Conservation (phyloP, 2,113 vertebrate species). For the Agapornis roseicollis region DNA sequence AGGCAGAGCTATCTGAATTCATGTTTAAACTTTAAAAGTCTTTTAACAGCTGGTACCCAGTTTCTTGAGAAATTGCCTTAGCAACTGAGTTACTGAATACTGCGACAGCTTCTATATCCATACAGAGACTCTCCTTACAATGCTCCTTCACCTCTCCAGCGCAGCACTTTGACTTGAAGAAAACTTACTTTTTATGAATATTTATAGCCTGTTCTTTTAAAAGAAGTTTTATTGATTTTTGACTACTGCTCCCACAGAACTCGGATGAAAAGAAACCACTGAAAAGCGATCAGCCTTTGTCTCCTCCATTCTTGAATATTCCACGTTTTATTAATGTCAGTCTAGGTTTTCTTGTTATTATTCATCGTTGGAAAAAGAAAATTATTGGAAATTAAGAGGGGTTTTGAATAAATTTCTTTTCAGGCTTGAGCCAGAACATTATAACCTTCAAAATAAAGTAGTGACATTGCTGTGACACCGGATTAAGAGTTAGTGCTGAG, state of each 20-base stretch:
- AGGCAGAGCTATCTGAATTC: neutral
- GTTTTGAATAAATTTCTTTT: neutral
- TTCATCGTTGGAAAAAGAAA: neutral
- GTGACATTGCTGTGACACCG: neutral
- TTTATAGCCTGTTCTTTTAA: constrained; percentile 27
- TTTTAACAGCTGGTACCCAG: neutral
- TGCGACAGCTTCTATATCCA: neutral
- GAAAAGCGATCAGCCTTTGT: constrained; percentile 20
- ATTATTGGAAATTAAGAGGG: neutral
- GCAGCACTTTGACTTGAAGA: neutral
- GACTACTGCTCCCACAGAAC: constrained; percentile 19
- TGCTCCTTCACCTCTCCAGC: neutral
- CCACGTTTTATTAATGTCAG: neutral
- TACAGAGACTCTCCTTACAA: neutral
- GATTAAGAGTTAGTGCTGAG: neutral
- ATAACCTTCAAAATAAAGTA: neutral
- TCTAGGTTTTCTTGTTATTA: neutral
- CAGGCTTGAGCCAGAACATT: neutral
- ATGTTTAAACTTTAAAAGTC: neutral
- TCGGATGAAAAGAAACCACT: neutral
- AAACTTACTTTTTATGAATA: constrained; percentile 34
- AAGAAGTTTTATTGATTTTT: constrained; percentile 33
- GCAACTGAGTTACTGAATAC: constrained; percentile 14
- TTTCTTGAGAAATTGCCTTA: constrained; percentile 7
- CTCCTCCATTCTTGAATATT: constrained; percentile 39